These are phyloP conservation scores for Bombyx mandarina DNA, from an alignment of 1,140 invertebrate genomes.

Conservation along the genomic window DNA sequence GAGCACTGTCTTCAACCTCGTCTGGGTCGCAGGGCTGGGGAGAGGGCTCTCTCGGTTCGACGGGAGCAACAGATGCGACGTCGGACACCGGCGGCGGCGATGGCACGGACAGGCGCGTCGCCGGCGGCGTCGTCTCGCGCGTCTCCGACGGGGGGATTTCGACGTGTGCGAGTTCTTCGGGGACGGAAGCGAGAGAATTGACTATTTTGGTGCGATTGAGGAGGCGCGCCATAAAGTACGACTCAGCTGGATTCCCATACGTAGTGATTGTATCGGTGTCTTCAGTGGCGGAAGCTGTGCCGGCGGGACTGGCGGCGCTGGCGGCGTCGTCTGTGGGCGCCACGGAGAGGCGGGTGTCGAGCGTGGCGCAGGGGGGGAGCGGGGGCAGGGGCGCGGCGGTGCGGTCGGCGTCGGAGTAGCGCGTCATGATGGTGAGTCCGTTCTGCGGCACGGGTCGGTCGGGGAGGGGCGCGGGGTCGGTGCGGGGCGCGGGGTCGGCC, in stretches of 20 bases:
- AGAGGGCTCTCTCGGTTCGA: conserved; percentile 4
- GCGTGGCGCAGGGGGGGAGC: conserved; percentile 43
- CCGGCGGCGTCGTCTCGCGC: conserved; percentile 24
- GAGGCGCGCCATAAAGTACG: conserved; percentile 61
- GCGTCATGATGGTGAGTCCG: conserved; percentile 59
- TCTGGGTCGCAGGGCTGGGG: conserved; percentile 4
- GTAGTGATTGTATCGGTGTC: conserved; percentile 43
- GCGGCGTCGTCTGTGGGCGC: conserved; percentile 20
- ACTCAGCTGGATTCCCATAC: conserved; percentile 66
- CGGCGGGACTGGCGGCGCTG: conserved; percentile 7
- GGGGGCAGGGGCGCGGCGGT: conserved; percentile 17
- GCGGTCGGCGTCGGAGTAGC: conserved; percentile 47
- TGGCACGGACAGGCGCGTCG: conserved; percentile 23
- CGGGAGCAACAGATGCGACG: neutral
- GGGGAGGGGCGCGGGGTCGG: conserved; percentile 15
- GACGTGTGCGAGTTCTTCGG: conserved; percentile 43
- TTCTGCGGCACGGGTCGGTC: conserved; percentile 40
- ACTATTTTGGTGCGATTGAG: conserved; percentile 49
- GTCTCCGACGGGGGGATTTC: conserved; percentile 14
- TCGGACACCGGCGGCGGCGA: conserved; percentile 5
- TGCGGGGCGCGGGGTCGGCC: conserved; percentile 13
- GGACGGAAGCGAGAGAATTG: conserved; percentile 53
- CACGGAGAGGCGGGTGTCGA: conserved; percentile 42
- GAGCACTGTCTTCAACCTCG: neutral
- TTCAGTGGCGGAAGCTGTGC: conserved; percentile 13